Percentiles rank a stretch among this genome's conserved stretches.
These are phyloP conservation scores for Melospiza melodia DNA, from an alignment of 2,113 vertebrate genomes.

Conservation along the genomic window DNA sequence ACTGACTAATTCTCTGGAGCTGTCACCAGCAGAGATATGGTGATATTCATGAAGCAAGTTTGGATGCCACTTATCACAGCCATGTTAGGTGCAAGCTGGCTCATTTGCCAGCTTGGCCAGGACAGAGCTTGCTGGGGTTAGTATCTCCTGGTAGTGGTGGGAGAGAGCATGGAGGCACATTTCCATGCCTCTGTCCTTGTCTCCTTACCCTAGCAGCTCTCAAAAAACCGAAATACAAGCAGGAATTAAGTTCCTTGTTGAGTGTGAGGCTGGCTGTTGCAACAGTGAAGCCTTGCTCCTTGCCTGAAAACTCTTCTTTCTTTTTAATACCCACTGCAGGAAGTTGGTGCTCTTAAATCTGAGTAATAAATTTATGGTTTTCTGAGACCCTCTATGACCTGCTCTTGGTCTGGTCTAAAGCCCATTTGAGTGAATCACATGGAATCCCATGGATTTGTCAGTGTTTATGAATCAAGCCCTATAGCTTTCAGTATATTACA, in stretches of 20 bases:
- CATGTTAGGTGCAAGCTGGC: neutral
- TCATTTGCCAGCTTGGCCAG: neutral
- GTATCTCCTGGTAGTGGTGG: neutral
- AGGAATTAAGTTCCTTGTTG: neutral
- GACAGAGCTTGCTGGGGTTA: neutral
- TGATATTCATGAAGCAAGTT: neutral
- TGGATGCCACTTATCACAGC: neutral
- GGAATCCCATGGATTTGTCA: neutral
- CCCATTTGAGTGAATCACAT: neutral
- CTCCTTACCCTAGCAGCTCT: neutral
- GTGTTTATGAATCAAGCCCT: constrained; percentile 19
- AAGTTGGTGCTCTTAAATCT: constrained; percentile 6
- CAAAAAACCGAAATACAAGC: neutral
- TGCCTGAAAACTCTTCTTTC: neutral
- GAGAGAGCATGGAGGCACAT: neutral
- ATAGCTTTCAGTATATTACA: neutral
- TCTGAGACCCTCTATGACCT: constrained; percentile 12
- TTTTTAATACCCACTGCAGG: neutral
- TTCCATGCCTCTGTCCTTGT: neutral
- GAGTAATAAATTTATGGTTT: constrained; percentile 9
- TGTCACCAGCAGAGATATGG: neutral
- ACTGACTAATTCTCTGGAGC: neutral
- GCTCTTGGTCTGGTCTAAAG: neutral
- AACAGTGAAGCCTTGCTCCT: neutral
- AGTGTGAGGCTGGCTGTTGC: neutral